phyloP scores from a whole-genome alignment of 2,113 vertebrate species.

The Rattus norvegicus region GRCr8 NC_086033.1:82892001-82892500 shows the following conservation, averaged over 20 bases:
- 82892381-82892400: not conserved
- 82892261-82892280: not conserved
- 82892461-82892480: conserved; percentile 80
- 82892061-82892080: conserved; percentile 61
- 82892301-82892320: not conserved
- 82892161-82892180: conserved; percentile 54
- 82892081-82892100: conserved; percentile 36
- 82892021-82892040: not conserved
- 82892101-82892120: not conserved
- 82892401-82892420: not conserved
- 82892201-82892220: not conserved
- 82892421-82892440: not conserved
- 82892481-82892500: conserved; percentile 85
- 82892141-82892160: conserved; percentile 24
- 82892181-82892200: conserved; percentile 33
- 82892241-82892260: conserved; percentile 10
- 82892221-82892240: not conserved
- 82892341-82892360: not conserved
- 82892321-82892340: not conserved
- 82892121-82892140: not conserved
- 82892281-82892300: not conserved
- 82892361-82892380: not conserved
- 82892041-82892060: conserved; percentile 42
- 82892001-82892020: conserved; percentile 5
- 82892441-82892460: conserved; percentile 70